Evolutionary conservation across 2,797 vertebrate species (phyloP), one percentile per base, ranked within the genome.

Genomic region (Apogon talboti): DNA sequence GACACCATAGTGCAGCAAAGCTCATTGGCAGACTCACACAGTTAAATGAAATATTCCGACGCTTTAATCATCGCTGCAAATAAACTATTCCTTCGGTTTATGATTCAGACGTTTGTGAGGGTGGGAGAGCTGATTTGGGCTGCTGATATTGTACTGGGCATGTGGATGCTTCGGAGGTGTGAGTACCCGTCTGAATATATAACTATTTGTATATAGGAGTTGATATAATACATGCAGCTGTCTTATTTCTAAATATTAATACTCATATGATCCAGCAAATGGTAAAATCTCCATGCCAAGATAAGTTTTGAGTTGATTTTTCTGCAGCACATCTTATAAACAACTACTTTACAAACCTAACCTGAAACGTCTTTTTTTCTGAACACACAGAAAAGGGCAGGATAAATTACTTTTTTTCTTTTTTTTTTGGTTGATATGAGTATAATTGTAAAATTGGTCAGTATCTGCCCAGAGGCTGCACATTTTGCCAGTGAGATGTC

Each of bases 401-500:
- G 47, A n/a, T n/a, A 18, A 24, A 35, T 1, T 1, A 6, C 28
- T 30, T 5, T 8, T 30, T 30, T 30, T 30, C 6, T 1, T 4
- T 5, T 3, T 28, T 24, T 60, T 47, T 11, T 7, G n/a, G 13
- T 24, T 42, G 40, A 52, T 53, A 9, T 16, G 16, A 40, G 3
- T 60, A 9, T 3, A 41, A 14, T 46, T 30, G 19, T 66, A 16
- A 46, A 43, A 44, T 10, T 47, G 24, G 30, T 14, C 51, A 47
- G 28, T 15, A 24, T 54, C 49, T 41, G 11, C 7, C 21, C 37
- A 46, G 11, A 12, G 19, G 7, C 49, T 15, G 41, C 38, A 66
- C 15, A 12, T 61, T 82, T 67, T 53, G 35, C 24, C 69, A 61
- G 65, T 63, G 40, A 51, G 46, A 72, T 4, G 7, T 71, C 58